phyloP scores from a whole-genome alignment of 2,113 vertebrate genomes.

The Promerops cafer region DNA sequence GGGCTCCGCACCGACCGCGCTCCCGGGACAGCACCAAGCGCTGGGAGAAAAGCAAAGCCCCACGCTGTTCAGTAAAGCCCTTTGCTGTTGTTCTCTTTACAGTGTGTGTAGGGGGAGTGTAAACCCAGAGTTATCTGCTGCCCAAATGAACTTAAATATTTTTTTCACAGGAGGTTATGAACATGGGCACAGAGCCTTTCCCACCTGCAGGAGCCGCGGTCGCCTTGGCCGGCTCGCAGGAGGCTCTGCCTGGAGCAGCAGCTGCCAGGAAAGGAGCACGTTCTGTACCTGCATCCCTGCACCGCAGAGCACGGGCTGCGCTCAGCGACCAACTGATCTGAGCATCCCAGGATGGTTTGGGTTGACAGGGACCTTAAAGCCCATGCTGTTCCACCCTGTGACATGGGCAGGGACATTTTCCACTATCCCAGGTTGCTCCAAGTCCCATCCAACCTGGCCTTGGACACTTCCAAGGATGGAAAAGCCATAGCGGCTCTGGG shows the following conservation, averaged over 20 bases:
- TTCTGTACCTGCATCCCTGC: background rate
- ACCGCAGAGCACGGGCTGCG: accelerated
- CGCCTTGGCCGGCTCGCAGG: accelerated
- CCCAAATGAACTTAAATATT: background rate
- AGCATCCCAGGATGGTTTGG: background rate
- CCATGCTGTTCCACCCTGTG: accelerated
- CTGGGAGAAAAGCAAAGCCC: accelerated
- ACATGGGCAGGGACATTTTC: background rate
- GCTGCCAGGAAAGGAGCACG: accelerated
- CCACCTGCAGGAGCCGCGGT: background rate
- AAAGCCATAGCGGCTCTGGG: background rate
- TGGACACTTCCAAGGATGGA: background rate
- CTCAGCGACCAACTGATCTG: accelerated
- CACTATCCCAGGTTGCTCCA: background rate
- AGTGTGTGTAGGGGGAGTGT: accelerated
- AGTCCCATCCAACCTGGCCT: accelerated
- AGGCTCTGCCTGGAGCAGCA: background rate
- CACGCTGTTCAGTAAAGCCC: background rate
- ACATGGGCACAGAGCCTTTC: background rate
- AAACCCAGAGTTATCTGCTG: accelerated
- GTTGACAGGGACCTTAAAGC: background rate
- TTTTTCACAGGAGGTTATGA: background rate
- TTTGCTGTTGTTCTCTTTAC: background rate
- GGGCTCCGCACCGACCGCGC: accelerated
- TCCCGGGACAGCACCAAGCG: accelerated